Conservation (phyloP, 2,113 vertebrate genomes). For the Aegotheles bennettii region DNA sequence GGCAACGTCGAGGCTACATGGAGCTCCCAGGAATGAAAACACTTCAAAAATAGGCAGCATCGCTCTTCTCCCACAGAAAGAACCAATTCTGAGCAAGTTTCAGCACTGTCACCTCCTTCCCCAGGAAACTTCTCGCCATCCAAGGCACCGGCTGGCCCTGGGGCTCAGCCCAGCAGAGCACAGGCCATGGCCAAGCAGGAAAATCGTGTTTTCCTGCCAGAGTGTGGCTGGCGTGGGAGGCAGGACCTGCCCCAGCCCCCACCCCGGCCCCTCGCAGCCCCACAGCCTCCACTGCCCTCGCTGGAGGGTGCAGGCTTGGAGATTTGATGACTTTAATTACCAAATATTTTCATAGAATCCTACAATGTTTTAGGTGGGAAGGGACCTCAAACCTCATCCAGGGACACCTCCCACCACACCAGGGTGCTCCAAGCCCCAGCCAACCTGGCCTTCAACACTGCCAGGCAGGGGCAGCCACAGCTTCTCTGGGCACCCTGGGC, state of each 20-base stretch:
- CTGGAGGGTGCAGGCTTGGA: no score
- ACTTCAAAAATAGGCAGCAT: neutral
- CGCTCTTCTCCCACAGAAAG: neutral
- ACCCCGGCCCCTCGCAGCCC: neutral
- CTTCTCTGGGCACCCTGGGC: no score
- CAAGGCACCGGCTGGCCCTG: neutral
- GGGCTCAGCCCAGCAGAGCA: neutral
- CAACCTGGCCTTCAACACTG: no score
- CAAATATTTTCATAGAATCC: neutral
- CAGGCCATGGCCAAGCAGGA: conserved; percentile 32
- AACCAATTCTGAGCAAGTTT: neutral
- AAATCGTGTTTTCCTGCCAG: conserved; percentile 28
- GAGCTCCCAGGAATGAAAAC: neutral
- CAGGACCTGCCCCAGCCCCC: neutral
- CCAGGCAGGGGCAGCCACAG: no score
- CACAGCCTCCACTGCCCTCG: accelerated
- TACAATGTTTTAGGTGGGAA: no score
- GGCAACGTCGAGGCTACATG: accelerated
- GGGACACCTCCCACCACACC: no score
- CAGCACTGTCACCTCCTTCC: neutral
- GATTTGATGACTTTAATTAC: neutral
- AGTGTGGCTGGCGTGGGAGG: neutral
- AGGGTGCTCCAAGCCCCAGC: no score
- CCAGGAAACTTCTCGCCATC: neutral
- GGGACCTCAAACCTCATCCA: no score